Conservation (phyloP, 2,797 vertebrate genomes). For the Labroides dimidiatus region DNA sequence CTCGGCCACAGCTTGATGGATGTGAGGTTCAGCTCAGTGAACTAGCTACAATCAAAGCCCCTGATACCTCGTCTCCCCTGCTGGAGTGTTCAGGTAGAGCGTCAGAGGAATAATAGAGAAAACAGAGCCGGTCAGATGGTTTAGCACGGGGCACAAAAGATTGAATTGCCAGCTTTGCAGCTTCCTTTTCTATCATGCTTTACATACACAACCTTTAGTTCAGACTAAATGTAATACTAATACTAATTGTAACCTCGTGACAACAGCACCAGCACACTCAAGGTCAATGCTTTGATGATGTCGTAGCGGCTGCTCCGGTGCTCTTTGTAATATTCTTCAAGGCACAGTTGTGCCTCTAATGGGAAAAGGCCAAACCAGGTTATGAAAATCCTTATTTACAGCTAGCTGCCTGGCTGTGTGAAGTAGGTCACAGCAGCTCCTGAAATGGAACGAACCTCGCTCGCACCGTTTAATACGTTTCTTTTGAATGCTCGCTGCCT, state of each 20-base stretch:
- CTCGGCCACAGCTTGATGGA: slow-evolving; percentile 17
- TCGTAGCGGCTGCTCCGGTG: slow-evolving; percentile 56
- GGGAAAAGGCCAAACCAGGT: slow-evolving; percentile 80
- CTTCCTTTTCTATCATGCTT: slow-evolving; percentile 15
- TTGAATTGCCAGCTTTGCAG: slow-evolving; percentile 4
- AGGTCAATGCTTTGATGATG: slow-evolving; percentile 70
- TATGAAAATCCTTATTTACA: slow-evolving; percentile 83
- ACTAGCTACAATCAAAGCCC: slow-evolving; percentile 50
- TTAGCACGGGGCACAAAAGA: slow-evolving; percentile 19
- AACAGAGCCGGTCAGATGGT: slow-evolving; percentile 24
- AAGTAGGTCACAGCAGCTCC: slow-evolving; percentile 80
- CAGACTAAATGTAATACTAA: slow-evolving; percentile 37
- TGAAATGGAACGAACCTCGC: slow-evolving; percentile 74
- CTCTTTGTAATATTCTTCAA: slow-evolving; percentile 77
- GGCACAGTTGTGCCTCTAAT: slow-evolving; percentile 75
- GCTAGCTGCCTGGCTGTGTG: slow-evolving; percentile 77
- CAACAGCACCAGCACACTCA: slow-evolving; percentile 50
- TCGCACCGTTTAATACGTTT: slow-evolving; percentile 71
- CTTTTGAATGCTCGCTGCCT: slow-evolving; percentile 59
- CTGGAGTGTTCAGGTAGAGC: slow-evolving; percentile 25
- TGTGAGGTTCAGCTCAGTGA: slow-evolving; percentile 13
- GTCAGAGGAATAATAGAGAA: slow-evolving; percentile 14
- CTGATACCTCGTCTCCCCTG: slow-evolving; percentile 22
- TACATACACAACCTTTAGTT: slow-evolving; percentile 37
- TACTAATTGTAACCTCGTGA: slow-evolving; percentile 59